A percentile compares a stretch with the other conserved stretches of the same genome.
Conservation (phyloP, 1,140 invertebrate species). For the Drosophila mayri region DNA sequence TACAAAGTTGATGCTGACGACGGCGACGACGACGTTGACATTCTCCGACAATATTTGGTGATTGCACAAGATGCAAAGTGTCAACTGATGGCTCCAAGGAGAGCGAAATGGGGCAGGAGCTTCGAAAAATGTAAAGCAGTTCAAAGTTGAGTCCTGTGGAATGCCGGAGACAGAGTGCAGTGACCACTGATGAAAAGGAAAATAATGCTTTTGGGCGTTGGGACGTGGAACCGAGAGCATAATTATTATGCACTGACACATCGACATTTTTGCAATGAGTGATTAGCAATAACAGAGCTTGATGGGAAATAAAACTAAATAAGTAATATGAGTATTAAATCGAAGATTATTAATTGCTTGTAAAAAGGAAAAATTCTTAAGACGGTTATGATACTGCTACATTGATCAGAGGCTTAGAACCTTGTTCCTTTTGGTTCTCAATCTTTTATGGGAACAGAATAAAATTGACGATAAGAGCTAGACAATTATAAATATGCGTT, state of each 20-base stretch:
- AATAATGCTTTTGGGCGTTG: neutral
- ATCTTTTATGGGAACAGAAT: no score
- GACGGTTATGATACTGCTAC: neutral
- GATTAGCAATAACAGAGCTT: neutral
- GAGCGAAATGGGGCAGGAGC: conserved; percentile 33
- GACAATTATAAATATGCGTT: no score
- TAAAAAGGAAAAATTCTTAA: neutral
- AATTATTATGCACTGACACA: conserved; percentile 4
- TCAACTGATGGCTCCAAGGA: conserved; percentile 61
- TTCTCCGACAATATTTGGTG: conserved; percentile 81
- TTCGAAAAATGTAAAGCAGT: conserved; percentile 15
- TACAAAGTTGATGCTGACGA: conserved; percentile 75
- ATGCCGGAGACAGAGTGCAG: conserved; percentile 7
- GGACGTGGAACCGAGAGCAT: conserved; percentile 1
- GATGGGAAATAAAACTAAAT: neutral
- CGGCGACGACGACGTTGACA: conserved; percentile 60
- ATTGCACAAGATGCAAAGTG: conserved; percentile 83
- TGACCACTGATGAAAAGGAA: conserved; percentile 29
- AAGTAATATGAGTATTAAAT: neutral
- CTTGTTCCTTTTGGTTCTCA: no score
- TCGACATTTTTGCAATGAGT: neutral
- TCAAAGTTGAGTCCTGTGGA: conserved; percentile 16
- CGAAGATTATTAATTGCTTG: neutral
- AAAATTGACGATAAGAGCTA: neutral
- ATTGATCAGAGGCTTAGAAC: neutral